Conservation (phyloP, 2,888 invertebrate genomes). For the Chaitophorus viminalis region DNA sequence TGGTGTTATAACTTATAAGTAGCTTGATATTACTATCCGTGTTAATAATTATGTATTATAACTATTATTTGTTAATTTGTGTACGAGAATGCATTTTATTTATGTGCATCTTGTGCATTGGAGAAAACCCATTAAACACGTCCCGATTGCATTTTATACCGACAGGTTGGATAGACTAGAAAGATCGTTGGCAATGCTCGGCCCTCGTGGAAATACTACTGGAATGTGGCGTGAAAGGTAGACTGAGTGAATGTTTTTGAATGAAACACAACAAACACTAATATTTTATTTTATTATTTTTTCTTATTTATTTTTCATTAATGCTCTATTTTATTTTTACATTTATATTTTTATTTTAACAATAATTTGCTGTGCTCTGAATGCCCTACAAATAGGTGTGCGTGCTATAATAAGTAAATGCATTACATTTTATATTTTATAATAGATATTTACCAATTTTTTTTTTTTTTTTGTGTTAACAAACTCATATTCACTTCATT, state of each 20-base stretch:
- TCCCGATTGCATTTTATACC: constrained; percentile 58
- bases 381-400: constrained; percentile 57
- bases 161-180: constrained; percentile 68
- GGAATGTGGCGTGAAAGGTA: constrained; percentile 72
- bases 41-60: constrained; percentile 33
- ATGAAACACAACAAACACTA: constrained; percentile 58
- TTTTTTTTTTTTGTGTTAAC: constrained; percentile 31
- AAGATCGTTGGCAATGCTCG: constrained; percentile 68
- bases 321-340: constrained; percentile 33
- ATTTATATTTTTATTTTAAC: constrained; percentile 33
- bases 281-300: constrained; percentile 30
- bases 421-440: constrained; percentile 5
- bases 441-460: background rate
- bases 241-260: constrained; percentile 63
- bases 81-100: constrained; percentile 49
- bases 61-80: constrained; percentile 35
- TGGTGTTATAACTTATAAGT: constrained; percentile 24
- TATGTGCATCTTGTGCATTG: constrained; percentile 55
- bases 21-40: constrained; percentile 20
- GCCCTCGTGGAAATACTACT: constrained; percentile 68
- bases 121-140: constrained; percentile 45
- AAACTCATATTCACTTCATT: constrained; percentile 41
- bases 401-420: constrained; percentile 46
- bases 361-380: constrained; percentile 56
- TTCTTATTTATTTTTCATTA: constrained; percentile 38